phyloP scores from a whole-genome alignment of 2,888 invertebrate genomes.

The Dicyrtomina minuta region DNA sequence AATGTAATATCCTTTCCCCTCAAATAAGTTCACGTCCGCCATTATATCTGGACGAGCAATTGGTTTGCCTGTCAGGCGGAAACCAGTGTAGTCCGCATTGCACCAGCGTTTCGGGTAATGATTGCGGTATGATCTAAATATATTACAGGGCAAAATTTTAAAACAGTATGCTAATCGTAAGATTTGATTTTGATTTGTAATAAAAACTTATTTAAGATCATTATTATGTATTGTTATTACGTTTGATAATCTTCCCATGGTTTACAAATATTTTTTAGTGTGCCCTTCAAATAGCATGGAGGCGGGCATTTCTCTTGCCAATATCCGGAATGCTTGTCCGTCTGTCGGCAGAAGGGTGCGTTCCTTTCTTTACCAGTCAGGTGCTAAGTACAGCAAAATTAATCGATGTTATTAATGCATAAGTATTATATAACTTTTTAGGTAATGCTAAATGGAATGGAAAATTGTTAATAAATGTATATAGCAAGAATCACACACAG shows the following conservation, averaged over 20 bases:
- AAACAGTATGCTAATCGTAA: too few species aligned
- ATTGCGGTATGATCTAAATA: neutral
- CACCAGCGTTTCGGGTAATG: constrained; percentile 9
- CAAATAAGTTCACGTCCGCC: constrained; percentile 9
- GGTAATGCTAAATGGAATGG: too few species aligned
- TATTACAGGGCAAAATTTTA: too few species aligned
- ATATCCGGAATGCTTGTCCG: constrained; percentile 12
- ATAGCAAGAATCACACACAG: too few species aligned
- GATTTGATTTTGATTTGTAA: neutral
- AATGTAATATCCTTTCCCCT: constrained; percentile 18
- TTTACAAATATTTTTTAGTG: constrained; percentile 3
- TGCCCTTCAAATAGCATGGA: neutral
- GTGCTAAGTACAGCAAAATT: neutral
- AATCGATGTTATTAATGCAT: too few species aligned
- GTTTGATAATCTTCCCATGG: constrained; percentile 15
- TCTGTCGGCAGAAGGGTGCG: constrained; percentile 13
- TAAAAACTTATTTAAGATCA: neutral
- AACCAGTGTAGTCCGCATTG: constrained; percentile 5
- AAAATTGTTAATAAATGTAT: too few species aligned
- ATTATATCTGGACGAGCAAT: neutral
- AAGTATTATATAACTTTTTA: too few species aligned
- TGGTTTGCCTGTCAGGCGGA: neutral
- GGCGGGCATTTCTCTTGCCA: constrained; percentile 6
- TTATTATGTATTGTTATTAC: neutral
- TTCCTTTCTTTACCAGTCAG: constrained; percentile 9